Conservation (phyloP, 2,113 vertebrate species). For the Acrocephalus arundinaceus region DNA sequence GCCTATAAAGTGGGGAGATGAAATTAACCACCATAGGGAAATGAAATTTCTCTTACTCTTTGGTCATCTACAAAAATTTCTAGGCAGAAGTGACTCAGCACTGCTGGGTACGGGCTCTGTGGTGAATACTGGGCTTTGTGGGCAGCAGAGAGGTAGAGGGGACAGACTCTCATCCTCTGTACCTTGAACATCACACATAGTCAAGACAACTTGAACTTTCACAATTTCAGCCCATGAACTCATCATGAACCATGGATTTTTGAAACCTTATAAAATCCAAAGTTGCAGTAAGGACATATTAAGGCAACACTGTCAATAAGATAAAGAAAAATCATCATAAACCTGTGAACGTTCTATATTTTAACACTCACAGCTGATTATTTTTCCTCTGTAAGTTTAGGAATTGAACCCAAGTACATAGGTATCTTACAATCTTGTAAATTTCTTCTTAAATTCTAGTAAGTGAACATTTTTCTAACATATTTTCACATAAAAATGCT, state of each 20-base stretch:
- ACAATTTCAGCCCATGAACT: neutral
- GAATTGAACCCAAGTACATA: neutral
- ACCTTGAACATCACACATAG: neutral
- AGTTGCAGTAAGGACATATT: neutral
- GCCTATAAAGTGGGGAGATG: neutral
- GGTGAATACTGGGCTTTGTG: neutral
- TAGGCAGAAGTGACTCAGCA: neutral
- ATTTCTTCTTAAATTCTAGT: neutral
- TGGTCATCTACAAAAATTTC: neutral
- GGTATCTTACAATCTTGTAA: neutral
- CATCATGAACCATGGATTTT: neutral
- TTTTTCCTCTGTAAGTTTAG: neutral
- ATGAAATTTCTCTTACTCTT: neutral
- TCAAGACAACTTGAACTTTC: neutral
- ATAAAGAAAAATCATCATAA: neutral
- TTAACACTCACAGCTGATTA: neutral
- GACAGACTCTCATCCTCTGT: neutral
- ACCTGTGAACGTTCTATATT: neutral
- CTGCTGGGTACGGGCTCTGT: accelerated
- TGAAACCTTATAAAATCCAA: neutral
- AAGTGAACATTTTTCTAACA: neutral
- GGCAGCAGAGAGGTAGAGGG: neutral
- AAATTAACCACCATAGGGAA: neutral
- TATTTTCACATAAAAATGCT: neutral
- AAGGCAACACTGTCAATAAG: neutral